phyloP scores from a whole-genome alignment of 2,797 vertebrate genomes.

The Sebastes umbrosus region DNA sequence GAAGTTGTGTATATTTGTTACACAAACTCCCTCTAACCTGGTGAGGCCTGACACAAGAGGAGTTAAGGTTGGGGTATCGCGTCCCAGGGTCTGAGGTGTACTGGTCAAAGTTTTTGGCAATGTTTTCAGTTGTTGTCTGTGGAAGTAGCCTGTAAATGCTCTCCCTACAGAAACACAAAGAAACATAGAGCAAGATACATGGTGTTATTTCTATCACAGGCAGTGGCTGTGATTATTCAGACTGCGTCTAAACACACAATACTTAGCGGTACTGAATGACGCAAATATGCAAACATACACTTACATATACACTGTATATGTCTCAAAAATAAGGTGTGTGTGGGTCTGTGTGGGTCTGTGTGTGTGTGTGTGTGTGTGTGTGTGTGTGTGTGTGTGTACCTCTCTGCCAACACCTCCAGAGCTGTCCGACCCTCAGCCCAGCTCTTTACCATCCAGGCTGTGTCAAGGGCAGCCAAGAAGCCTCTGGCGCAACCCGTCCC shows the following conservation, averaged over 20 bases:
- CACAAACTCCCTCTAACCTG: slow-evolving; percentile 84
- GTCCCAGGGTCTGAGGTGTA: slow-evolving; percentile 95
- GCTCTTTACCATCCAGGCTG: slow-evolving; percentile 95
- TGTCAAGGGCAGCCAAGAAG: slow-evolving; percentile 96
- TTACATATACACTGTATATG: not conserved
- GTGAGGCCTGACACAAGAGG: slow-evolving; percentile 88
- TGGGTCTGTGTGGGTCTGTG: not conserved
- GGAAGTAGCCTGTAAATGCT: slow-evolving; percentile 95
- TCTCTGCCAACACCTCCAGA: slow-evolving; percentile 92
- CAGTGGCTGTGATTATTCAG: not conserved
- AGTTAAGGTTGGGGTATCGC: slow-evolving; percentile 95
- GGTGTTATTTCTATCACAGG: not conserved
- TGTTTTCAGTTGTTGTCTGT: slow-evolving; percentile 97
- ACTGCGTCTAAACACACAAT: not conserved
- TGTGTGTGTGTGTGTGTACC: slow-evolving; percentile 74
- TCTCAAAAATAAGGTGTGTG: not conserved
- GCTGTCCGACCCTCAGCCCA: slow-evolving; percentile 90
- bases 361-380: not conserved
- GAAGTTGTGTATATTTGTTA: not conserved
- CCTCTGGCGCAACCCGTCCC: slow-evolving; percentile 97
- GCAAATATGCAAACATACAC: not conserved
- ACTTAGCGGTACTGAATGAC: not conserved
- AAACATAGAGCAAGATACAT: not conserved
- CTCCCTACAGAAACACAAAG: slow-evolving; percentile 81
- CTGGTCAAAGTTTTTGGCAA: slow-evolving; percentile 96